These are phyloP conservation scores for Endotricha flammealis DNA, from an alignment of 2,888 invertebrate species.

Conservation along the genomic window DNA sequence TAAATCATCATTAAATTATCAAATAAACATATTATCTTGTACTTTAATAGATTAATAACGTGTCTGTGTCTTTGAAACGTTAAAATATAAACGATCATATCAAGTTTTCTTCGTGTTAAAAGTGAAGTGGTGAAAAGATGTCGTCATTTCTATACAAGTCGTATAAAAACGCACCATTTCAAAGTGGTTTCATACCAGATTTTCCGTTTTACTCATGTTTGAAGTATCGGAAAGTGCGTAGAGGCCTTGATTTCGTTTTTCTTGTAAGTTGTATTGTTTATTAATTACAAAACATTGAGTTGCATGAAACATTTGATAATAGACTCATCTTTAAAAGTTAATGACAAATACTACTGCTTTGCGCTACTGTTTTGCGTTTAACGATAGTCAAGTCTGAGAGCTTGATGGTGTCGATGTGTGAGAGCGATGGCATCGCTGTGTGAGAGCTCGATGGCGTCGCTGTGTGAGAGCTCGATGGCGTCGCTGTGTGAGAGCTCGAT, in stretches of 20 bases:
- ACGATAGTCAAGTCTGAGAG: no score
- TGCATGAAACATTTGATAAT: no score
- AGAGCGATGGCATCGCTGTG: no score
- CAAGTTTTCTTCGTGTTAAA: not conserved
- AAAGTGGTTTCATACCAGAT: constrained; percentile 53
- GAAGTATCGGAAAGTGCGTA: constrained; percentile 44
- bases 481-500: no score
- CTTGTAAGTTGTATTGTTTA: constrained; percentile 51
- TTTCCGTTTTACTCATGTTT: constrained; percentile 36
- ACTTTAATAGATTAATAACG: not conserved
- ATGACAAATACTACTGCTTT: constrained; percentile 6
- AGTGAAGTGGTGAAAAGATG: constrained; percentile 27
- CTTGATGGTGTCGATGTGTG: no score
- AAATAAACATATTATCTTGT: not conserved
- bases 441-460: no score
- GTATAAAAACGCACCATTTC: constrained; percentile 56
- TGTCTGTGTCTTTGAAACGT: not conserved
- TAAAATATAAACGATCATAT: constrained; percentile 1
- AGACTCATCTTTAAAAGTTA: not conserved
- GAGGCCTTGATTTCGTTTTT: constrained; percentile 33
- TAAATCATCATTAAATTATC: not conserved
- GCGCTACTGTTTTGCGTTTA: no score
- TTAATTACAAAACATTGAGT: not conserved
- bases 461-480: no score
- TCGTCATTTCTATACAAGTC: constrained; percentile 62